Conservation (phyloP, 2,797 vertebrate genomes). For the Paramormyrops hopkinsi region DNA sequence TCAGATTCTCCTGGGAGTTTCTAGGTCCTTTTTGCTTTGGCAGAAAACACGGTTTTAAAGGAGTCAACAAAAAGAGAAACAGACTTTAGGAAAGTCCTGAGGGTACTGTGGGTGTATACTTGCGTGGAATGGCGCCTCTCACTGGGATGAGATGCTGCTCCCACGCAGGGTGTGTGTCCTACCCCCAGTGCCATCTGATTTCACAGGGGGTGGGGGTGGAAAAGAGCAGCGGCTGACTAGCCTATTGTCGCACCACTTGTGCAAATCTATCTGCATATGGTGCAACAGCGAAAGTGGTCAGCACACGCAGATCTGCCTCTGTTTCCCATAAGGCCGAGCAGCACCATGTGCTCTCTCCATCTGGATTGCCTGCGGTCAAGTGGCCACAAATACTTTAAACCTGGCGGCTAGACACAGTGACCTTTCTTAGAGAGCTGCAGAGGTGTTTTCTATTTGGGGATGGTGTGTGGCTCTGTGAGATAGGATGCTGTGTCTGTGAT, state of each 20-base stretch:
- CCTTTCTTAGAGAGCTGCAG: background rate
- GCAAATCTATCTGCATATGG: background rate
- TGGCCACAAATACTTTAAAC: background rate
- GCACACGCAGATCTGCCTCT: background rate
- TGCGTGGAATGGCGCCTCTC: background rate
- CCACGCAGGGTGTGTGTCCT: background rate
- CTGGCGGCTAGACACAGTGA: background rate
- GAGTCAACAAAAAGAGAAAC: background rate
- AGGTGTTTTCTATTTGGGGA: background rate
- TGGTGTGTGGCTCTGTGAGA: background rate
- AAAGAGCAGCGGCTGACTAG: background rate
- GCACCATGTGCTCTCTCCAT: background rate
- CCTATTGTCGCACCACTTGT: background rate
- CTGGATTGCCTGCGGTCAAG: background rate
- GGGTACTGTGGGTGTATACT: background rate
- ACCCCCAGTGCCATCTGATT: background rate
- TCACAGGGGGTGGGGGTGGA: background rate
- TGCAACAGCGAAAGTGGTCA: background rate
- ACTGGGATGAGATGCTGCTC: background rate
- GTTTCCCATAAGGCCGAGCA: background rate
- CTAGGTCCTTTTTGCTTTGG: background rate
- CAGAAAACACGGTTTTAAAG: background rate
- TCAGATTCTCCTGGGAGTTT: background rate
- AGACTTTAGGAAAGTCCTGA: background rate
- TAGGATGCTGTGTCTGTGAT: background rate